Evolutionary conservation across 2,888 invertebrate species (phyloP), one percentile per base, ranked within the genome.

Genomic region (Muscina levida): DNA sequence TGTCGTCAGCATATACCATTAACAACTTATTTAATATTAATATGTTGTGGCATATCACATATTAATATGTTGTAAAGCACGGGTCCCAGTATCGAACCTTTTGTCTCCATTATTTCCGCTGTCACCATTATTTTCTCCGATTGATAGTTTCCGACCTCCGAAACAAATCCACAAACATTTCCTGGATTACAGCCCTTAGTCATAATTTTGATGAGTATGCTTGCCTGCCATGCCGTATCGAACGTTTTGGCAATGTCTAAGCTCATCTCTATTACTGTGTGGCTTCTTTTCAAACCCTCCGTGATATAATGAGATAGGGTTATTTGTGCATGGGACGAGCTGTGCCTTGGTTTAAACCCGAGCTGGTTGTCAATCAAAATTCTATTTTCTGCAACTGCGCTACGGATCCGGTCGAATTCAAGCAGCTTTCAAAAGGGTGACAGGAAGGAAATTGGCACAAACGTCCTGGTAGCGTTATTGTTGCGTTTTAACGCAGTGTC

Each of bases 371-470:
- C n/a, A 11, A n/a, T 44, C 11, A 44, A n/a, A n/a, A 11, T 44
- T n/a, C n/a, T 44, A 44, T 44, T 44, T 5, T 44, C 44, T n/a
- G n/a, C 44, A n/a, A 44, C n/a, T n/a, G 11, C 44, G 1, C 31
- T 1, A 15, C 17, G 39, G 1, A 57, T 46, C 19, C 2, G n/a
- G 2, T 42, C 17, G 11, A 22, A 22, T n/a, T 72, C 62, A 0
- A 65, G 13, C 11, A 72, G 11, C 11, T 72, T 72, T 1, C 62
- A 48, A 51, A 72, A 65, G 0, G 62, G 31, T 8, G 72, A 65
- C 6, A 72, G n/a, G 0, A 65, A 26, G 2, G 72, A 72, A 46
- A 15, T 13, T 15, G 46, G 15, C 46, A 79, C 39, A 19, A 56
- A 57, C 5, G 13, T 6, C 57, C 74, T 66, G 8, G 71, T 44